These are phyloP conservation scores for Leptopilina drosophilae DNA, from an alignment of 2,888 invertebrate genomes.

Conservation along the genomic window DNA sequence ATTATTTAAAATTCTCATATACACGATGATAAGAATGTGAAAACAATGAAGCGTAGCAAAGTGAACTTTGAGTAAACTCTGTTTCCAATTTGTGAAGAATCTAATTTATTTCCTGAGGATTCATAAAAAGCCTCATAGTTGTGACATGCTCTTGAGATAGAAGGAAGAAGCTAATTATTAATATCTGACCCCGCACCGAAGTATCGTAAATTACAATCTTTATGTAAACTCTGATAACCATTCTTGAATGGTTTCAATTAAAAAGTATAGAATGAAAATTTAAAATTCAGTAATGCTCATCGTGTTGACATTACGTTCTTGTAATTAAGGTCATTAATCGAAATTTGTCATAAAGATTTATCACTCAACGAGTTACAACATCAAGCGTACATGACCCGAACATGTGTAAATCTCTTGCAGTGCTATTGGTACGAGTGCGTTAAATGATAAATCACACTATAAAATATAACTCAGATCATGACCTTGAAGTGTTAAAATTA, in stretches of 20 bases:
- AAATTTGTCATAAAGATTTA: conserved; percentile 40
- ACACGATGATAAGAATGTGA: no score
- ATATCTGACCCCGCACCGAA: conserved; percentile 37
- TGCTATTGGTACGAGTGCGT: not conserved
- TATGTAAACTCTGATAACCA: not conserved
- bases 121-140: conserved; percentile 15
- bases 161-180: conserved; percentile 25
- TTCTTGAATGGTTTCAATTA: conserved; percentile 23
- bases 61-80: not conserved
- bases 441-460: conserved; percentile 29
- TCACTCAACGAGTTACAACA: conserved; percentile 30
- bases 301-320: not conserved
- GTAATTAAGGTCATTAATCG: conserved; percentile 28
- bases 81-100: conserved; percentile 1
- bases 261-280: conserved; percentile 28
- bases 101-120: conserved; percentile 2
- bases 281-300: conserved; percentile 11
- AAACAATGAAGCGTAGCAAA: not conserved
- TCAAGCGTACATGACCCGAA: conserved; percentile 10
- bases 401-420: conserved; percentile 16
- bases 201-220: conserved; percentile 33
- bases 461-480: conserved; percentile 34
- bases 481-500: conserved; percentile 36
- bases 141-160: conserved; percentile 19
- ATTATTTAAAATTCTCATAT: no score